Percentiles rank a stretch among this genome's conserved stretches.
Evolutionary conservation across 2,113 vertebrate species (phyloP).

Genomic region (Parotia lawesii): DNA sequence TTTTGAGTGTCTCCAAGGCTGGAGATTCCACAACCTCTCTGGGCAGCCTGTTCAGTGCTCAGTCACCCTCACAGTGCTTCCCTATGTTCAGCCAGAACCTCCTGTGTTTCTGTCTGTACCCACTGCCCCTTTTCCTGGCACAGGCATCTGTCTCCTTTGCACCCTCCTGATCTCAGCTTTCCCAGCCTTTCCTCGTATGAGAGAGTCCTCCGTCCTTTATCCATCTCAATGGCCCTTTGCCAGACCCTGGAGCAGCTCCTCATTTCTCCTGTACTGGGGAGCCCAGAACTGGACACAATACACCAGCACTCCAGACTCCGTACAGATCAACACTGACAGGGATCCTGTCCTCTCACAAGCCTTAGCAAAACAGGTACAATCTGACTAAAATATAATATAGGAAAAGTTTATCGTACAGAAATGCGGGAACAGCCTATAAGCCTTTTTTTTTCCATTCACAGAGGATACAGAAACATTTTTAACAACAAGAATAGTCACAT

Average conservation of each 20-base stretch:
- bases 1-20: not conserved
- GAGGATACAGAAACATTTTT: not conserved
- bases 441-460: not conserved
- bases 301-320: not conserved
- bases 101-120: not conserved
- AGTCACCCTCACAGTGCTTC: not conserved
- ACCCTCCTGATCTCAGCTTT: not conserved
- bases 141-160: not conserved
- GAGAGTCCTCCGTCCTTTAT: not conserved
- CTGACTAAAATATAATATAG: not conserved
- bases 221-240: not conserved
- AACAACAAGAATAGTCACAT: not conserved
- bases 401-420: not conserved
- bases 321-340: not conserved
- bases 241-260: not conserved
- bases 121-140: not conserved
- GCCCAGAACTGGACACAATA: not conserved
- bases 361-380: not conserved
- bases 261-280: not conserved
- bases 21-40: too few relatives aligned
- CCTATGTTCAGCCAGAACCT: not conserved
- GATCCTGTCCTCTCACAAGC: not conserved
- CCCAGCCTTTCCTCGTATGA: not conserved
- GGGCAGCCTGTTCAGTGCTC: not conserved
- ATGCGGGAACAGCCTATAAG: not conserved